Percentiles rank a stretch among this genome's conserved stretches.
These are phyloP conservation scores for Lucifuga dentata DNA, from an alignment of 2,113 vertebrate species.

Conservation along the genomic window DNA sequence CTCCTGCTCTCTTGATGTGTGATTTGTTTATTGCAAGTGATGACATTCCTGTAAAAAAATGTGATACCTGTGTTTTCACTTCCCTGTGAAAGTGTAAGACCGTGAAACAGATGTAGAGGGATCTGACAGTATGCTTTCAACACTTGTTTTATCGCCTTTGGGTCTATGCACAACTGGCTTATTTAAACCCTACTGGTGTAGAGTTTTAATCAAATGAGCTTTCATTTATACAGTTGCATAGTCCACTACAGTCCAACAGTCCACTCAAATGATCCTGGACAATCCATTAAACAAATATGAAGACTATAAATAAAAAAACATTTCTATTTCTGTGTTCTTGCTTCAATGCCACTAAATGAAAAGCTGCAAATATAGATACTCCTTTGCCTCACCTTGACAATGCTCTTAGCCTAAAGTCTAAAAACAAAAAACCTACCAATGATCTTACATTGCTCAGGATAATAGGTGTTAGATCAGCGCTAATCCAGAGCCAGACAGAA, in stretches of 20 bases:
- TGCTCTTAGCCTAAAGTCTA: conserved; percentile 35
- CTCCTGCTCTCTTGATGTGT: too few relatives aligned
- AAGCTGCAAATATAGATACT: conserved; percentile 14
- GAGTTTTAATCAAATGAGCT: conserved; percentile 34
- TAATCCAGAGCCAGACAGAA: conserved; percentile 74
- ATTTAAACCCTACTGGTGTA: conserved; percentile 17
- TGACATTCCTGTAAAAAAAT: too few relatives aligned
- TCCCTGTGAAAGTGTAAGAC: conserved; percentile 31
- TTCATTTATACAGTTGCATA: conserved; percentile 22
- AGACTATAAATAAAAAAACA: conserved; percentile 17
- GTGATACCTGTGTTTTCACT: conserved; percentile 14
- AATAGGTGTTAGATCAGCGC: conserved; percentile 79
- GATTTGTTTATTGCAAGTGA: too few relatives aligned
- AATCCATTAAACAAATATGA: conserved; percentile 12
- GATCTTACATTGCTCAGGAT: conserved; percentile 68
- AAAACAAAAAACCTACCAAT: conserved; percentile 41
- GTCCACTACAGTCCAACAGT: background rate
- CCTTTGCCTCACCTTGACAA: conserved; percentile 38
- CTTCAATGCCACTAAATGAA: conserved; percentile 7
- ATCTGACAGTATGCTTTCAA: conserved; percentile 19
- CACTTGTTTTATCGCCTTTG: conserved; percentile 29
- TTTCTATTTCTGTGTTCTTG: background rate
- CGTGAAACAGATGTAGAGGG: conserved; percentile 44
- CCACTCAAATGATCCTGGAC: background rate
- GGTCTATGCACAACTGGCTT: conserved; percentile 13